Percentiles rank a stretch among this genome's conserved stretches.
Evolutionary conservation across 2,797 vertebrate genomes (phyloP).

Genomic region (Schizopygopsis malacanthus): DNA sequence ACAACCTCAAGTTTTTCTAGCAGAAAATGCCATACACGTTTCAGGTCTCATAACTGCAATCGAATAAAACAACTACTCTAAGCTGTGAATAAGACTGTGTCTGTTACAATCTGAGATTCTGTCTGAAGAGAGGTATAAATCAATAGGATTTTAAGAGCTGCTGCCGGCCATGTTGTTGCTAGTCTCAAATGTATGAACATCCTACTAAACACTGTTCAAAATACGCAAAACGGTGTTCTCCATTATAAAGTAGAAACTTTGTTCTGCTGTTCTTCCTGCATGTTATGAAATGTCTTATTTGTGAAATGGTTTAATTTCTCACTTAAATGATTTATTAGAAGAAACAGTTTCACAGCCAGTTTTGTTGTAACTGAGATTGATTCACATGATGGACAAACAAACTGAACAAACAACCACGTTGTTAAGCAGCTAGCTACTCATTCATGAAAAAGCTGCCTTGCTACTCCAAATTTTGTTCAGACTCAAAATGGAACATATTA

Average conservation of each 20-base stretch:
- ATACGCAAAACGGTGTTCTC: neutral
- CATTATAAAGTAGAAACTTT: neutral
- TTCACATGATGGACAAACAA: neutral
- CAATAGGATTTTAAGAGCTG: neutral
- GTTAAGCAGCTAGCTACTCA: neutral
- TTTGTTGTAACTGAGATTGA: neutral
- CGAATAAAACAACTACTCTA: neutral
- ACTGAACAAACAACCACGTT: neutral
- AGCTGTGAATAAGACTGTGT: constrained; percentile 1
- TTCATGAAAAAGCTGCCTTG: neutral
- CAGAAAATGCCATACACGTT: neutral
- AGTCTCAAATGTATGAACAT: neutral
- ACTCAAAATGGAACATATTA: neutral
- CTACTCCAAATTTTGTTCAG: neutral
- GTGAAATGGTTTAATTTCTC: neutral
- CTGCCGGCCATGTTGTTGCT: neutral
- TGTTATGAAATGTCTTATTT: neutral
- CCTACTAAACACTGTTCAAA: neutral
- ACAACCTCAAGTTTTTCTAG: neutral
- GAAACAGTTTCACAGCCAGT: no score
- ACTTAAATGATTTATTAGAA: neutral
- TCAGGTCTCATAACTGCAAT: constrained; percentile 10
- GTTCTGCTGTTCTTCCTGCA: neutral
- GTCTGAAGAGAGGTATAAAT: neutral
- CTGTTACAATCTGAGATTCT: neutral